These are phyloP conservation scores for Anastrepha ludens DNA, from an alignment of 1,140 invertebrate genomes.

Conservation along the genomic window DNA sequence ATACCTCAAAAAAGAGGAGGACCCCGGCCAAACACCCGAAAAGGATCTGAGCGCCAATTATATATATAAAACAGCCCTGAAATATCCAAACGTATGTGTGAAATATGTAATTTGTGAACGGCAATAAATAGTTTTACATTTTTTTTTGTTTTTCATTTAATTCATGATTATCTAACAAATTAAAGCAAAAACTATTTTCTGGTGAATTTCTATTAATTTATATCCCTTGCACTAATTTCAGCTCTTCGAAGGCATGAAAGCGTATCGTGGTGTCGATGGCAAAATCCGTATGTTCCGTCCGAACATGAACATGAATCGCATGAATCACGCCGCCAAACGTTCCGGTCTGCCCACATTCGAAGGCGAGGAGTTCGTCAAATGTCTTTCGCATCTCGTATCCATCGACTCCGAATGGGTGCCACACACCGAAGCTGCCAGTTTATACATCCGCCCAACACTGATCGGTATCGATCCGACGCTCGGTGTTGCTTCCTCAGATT, in stretches of 20 bases:
- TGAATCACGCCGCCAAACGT: constrained; percentile 89
- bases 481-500: constrained; percentile 89
- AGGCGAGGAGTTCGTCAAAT: constrained; percentile 89
- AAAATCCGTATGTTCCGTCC: constrained; percentile 96
- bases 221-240: constrained; percentile 74
- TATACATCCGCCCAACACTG: constrained; percentile 97
- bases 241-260: constrained; percentile 99
- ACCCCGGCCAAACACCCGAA: no score
- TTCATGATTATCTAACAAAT: no score
- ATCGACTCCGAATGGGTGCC: constrained; percentile 99
- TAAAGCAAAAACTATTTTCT: no score
- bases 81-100: no score
- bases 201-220: no score
- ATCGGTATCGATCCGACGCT: constrained; percentile 97
- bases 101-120: no score
- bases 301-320: constrained; percentile 94
- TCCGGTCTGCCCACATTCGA: constrained; percentile 94
- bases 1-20: no score
- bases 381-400: constrained; percentile 88
- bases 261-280: constrained; percentile 94
- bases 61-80: no score
- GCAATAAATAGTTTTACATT: no score
- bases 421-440: constrained; percentile 87
- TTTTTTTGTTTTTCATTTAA: no score
- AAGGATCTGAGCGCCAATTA: no score